These are phyloP conservation scores for Protosalanx chinensis DNA, from an alignment of 2,797 vertebrate species.

Conservation along the genomic window DNA sequence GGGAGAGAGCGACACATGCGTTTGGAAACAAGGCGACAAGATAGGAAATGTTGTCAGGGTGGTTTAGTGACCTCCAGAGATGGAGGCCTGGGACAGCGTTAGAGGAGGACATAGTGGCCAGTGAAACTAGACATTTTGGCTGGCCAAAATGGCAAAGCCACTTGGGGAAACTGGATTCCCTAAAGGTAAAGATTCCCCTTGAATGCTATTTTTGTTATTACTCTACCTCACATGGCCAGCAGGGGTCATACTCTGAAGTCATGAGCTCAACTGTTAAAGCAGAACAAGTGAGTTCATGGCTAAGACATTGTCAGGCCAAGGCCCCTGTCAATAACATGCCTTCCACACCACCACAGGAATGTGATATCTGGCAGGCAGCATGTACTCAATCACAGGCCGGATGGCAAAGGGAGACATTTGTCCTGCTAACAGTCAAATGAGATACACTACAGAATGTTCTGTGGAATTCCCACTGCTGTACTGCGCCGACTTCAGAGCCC, in stretches of 20 bases:
- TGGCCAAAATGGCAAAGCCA: no score
- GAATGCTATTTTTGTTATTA: conserved; percentile 1
- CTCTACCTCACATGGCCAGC: conserved; percentile 41
- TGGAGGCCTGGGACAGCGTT: neutral
- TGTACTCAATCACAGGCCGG: neutral
- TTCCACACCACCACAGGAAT: no score
- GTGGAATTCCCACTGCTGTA: neutral
- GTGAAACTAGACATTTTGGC: neutral
- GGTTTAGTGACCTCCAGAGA: neutral
- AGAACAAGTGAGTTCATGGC: conserved; percentile 10
- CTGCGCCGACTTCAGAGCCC: neutral
- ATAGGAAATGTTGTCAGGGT: neutral
- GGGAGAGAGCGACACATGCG: neutral
- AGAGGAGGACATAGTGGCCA: conserved; percentile 11
- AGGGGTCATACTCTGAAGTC: conserved; percentile 45
- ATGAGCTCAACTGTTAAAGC: conserved; percentile 11
- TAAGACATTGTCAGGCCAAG: neutral
- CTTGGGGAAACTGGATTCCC: no score
- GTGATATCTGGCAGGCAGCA: neutral
- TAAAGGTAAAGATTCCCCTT: neutral
- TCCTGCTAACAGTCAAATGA: no score
- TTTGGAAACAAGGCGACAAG: neutral
- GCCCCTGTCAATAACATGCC: no score
- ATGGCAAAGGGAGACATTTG: no score
- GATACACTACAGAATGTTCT: neutral